phyloP scores from a whole-genome alignment of 2,888 invertebrate genomes.

The Clistopyga incitator region DNA sequence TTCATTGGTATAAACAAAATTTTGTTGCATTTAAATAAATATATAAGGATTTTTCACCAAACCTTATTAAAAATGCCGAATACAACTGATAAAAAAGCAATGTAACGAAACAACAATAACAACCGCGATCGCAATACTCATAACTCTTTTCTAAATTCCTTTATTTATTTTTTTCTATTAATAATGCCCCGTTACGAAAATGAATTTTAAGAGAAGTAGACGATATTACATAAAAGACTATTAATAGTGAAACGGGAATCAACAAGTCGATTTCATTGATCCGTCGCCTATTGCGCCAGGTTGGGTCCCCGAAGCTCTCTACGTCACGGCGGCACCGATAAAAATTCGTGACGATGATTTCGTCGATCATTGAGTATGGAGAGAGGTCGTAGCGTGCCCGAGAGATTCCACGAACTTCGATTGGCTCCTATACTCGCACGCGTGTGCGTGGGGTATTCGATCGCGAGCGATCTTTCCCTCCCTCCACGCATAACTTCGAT shows the following conservation, averaged over 20 bases:
- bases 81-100: too few species aligned
- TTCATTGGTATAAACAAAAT: too few species aligned
- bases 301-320: neutral
- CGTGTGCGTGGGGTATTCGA: neutral
- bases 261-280: slow-evolving; percentile 13
- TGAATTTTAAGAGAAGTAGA: neutral
- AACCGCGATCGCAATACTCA: neutral
- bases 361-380: neutral
- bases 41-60: too few species aligned
- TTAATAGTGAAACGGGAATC: neutral
- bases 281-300: neutral
- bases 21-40: too few species aligned
- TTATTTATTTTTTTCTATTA: too few species aligned
- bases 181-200: neutral
- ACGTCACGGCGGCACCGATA: slow-evolving; percentile 36
- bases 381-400: slow-evolving; percentile 3
- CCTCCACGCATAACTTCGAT: slow-evolving; percentile 42
- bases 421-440: neutral
- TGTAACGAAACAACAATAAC: neutral
- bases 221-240: neutral
- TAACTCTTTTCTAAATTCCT: neutral
- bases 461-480: slow-evolving; percentile 5
- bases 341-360: slow-evolving; percentile 30
- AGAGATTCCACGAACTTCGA: slow-evolving; percentile 11
- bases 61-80: too few species aligned